Evolutionary conservation across 2,113 vertebrate species (phyloP).

Genomic region (Opisthocomus hoazin): DNA sequence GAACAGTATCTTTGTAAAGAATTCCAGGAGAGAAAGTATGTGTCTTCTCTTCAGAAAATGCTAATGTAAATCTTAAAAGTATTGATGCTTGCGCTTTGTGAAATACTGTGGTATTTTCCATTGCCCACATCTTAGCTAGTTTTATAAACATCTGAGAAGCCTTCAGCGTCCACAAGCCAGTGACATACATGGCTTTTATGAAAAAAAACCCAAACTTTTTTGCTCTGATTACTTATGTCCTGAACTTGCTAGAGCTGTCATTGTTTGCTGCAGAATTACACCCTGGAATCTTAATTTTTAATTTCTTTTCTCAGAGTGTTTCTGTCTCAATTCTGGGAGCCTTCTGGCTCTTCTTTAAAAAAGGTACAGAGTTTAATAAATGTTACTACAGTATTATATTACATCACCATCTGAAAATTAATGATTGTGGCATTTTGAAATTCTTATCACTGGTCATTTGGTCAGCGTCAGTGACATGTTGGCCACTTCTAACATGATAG

Average conservation of each 20-base stretch:
- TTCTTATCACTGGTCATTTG: not conserved
- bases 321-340: not conserved
- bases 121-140: not conserved
- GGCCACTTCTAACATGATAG: not conserved
- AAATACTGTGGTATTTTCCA: not conserved
- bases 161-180: not conserved
- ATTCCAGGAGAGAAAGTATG: not conserved
- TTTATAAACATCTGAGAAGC: not conserved
- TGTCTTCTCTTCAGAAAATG: not conserved
- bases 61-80: not conserved
- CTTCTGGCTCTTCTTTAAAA: fast-evolving
- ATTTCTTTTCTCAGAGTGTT: not conserved
- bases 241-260: not conserved
- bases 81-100: not conserved
- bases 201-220: not conserved
- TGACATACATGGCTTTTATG: not conserved
- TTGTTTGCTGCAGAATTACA: not conserved
- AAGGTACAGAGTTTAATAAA: not conserved
- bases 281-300: not conserved
- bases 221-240: not conserved
- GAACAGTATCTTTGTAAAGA: not conserved
- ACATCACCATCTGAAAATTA: not conserved
- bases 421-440: not conserved
- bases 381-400: not conserved
- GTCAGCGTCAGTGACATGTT: not conserved